Base-by-base conservation (phyloP, 2,888 invertebrate genomes). In the Drosophila peninsularis region DNA sequence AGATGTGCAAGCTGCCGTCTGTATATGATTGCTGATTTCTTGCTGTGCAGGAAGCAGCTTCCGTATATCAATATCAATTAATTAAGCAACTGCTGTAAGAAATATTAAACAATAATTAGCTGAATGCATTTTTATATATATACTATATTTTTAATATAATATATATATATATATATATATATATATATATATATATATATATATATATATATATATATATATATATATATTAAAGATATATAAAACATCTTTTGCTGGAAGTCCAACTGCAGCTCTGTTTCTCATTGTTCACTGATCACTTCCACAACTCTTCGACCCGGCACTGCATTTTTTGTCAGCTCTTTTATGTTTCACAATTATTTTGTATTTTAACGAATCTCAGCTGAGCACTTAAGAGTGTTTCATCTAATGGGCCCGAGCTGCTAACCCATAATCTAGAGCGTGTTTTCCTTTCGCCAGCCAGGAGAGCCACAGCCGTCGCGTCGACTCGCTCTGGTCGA, bases 371-470 rank as follows among this genome's bases (percentile, higher is more conserved):
- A 47, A 32, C 32, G 47, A 30, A 13, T 19, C 11, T 13, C 3
- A 37, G 21, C 36, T 14, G 41, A 34, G 50, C 50, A 24, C 30
- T 58, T 52, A 49, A 50, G 11, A 70, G 47, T 62, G 58, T 55
- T 44, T 24, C 30, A 17, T 24, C 42, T 60, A 65, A 60, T 62
- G 19, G 66, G 54, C 42, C 21, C 47, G 55, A 53, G 47, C 52
- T 47, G 27, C 30, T 47, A 21, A 5, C 36, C 37, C 47, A 53
- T 45, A 56, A 52, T 61, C 62, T 67, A 44, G 57, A 63, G 72
- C 60, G 57, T 47, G 64, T 53, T 55, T 65, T 71, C 52, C 87
- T 86, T 83, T 75, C 84, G 87, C 87, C 83, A 86, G 69, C 37
- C 78, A 64, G 62, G 84, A 71, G 65, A 64, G 65, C 47, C 64